Evolutionary conservation across 1,140 invertebrate genomes (phyloP).

Genomic region (Drosophila parabipectinata): DNA sequence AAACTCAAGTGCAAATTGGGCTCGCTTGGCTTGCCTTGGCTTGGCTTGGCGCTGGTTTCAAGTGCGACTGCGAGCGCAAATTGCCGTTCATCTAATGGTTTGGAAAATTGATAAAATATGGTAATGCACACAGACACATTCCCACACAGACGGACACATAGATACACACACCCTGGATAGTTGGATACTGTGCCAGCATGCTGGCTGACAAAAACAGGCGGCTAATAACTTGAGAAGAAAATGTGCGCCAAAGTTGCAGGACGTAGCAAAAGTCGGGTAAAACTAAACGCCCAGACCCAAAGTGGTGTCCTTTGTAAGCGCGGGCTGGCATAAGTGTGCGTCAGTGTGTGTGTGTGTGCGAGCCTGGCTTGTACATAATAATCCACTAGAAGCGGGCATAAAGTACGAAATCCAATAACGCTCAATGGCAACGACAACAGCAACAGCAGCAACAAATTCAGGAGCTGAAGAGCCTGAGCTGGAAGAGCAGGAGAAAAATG

Average conservation of each 20-base stretch:
- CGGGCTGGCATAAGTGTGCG: slow-evolving; percentile 11
- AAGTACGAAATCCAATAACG: slow-evolving; percentile 81
- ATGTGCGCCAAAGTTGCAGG: slow-evolving; percentile 81
- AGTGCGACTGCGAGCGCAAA: slow-evolving; percentile 79
- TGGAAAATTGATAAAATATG: slow-evolving; percentile 83
- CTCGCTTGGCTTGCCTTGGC: slow-evolving; percentile 67
- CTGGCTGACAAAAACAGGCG: slow-evolving; percentile 79
- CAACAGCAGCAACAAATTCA: slow-evolving; percentile 31
- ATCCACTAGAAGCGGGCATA: slow-evolving; percentile 78
- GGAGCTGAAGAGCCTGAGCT: slow-evolving; percentile 29
- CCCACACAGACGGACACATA: no score
- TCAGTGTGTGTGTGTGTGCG: slow-evolving; percentile 20
- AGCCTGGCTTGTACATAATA: slow-evolving; percentile 72
- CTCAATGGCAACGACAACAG: slow-evolving; percentile 69
- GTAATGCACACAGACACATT: slow-evolving; percentile 71
- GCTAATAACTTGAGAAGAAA: slow-evolving; percentile 82
- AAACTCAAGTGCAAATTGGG: slow-evolving; percentile 78
- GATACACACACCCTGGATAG: slow-evolving; percentile 27
- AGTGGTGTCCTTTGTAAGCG: slow-evolving; percentile 26
- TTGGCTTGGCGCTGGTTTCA: slow-evolving; percentile 71
- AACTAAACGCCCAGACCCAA: slow-evolving; percentile 61
- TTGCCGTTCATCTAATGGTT: slow-evolving; percentile 81
- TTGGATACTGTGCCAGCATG: slow-evolving; percentile 34
- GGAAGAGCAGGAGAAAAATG: slow-evolving; percentile 10
- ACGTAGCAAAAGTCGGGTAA: slow-evolving; percentile 81